Conservation (phyloP, 2,797 vertebrate species). For the Aeoliscus strigatus region DNA sequence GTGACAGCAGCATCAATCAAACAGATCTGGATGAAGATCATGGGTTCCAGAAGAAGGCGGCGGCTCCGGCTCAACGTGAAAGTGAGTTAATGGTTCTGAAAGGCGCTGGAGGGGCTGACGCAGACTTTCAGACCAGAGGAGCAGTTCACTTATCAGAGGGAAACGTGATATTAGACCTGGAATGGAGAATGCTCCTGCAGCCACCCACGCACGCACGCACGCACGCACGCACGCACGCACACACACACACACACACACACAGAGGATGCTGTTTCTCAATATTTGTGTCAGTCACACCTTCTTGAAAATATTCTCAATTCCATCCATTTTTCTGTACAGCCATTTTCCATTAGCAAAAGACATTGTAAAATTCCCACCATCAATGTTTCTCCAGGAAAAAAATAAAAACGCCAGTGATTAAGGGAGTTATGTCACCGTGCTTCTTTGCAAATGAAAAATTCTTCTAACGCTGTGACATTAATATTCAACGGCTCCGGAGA, state of each 20-base stretch:
- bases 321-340: constrained; percentile 10
- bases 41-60: too few species aligned
- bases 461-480: constrained; percentile 31
- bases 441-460: constrained; percentile 38
- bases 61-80: too few species aligned
- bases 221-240: not conserved
- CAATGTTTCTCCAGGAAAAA: constrained; percentile 22
- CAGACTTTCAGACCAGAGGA: too few species aligned
- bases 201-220: too few species aligned
- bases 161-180: too few species aligned
- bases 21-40: too few species aligned
- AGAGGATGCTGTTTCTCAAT: too few species aligned
- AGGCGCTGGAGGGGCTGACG: too few species aligned
- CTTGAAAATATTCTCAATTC: constrained; percentile 2
- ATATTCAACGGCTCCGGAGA: constrained; percentile 24
- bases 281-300: constrained; percentile 5
- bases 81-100: too few species aligned
- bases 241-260: not conserved
- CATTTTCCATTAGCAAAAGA: constrained; percentile 28
- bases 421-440: constrained; percentile 19
- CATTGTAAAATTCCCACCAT: constrained; percentile 18
- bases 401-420: constrained; percentile 21
- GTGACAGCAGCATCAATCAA: too few species aligned
- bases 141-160: too few species aligned
- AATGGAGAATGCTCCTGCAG: too few species aligned